Evolutionary conservation across 2,888 invertebrate species (phyloP).

Genomic region (Cheilosia vulpina): DNA sequence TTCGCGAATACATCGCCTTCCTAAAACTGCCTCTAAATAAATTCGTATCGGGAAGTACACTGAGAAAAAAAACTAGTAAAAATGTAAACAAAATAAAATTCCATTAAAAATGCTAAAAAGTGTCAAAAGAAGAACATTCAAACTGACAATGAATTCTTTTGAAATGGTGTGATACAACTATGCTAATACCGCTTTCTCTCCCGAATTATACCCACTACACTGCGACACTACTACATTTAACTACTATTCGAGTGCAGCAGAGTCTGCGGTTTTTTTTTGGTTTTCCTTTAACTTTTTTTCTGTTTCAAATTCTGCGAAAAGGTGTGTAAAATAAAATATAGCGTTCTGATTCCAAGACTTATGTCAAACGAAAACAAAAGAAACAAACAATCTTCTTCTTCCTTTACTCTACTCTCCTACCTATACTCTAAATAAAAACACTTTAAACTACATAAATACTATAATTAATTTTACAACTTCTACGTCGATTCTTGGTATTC

Average conservation of each 20-base stretch:
- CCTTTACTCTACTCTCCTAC: conserved; percentile 26
- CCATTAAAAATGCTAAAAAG: conserved; percentile 56
- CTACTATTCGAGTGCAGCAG: background rate
- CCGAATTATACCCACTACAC: conserved; percentile 15
- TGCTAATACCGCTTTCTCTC: conserved; percentile 40
- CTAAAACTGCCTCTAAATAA: conserved; percentile 45
- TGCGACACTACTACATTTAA: conserved; percentile 5
- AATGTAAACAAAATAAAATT: conserved; percentile 17
- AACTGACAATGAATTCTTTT: conserved; percentile 25
- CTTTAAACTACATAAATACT: background rate
- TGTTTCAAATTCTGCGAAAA: conserved; percentile 1
- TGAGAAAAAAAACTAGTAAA: conserved; percentile 37
- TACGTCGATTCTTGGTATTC: background rate
- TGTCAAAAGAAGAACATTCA: conserved; percentile 67
- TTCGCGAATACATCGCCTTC: conserved; percentile 19
- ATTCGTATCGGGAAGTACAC: background rate
- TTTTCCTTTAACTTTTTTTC: conserved; percentile 5
- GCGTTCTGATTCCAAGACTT: background rate
- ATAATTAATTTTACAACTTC: conserved; percentile 13
- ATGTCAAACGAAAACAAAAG: conserved; percentile 22
- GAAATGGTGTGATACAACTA: conserved; percentile 55
- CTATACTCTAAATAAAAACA: conserved; percentile 1
- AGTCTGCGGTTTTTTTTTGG: conserved; percentile 1
- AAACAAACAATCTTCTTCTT: conserved; percentile 50
- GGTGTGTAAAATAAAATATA: background rate